phyloP scores from a whole-genome alignment of 2,888 invertebrate species.

The Eupithecia centaureata region DNA sequence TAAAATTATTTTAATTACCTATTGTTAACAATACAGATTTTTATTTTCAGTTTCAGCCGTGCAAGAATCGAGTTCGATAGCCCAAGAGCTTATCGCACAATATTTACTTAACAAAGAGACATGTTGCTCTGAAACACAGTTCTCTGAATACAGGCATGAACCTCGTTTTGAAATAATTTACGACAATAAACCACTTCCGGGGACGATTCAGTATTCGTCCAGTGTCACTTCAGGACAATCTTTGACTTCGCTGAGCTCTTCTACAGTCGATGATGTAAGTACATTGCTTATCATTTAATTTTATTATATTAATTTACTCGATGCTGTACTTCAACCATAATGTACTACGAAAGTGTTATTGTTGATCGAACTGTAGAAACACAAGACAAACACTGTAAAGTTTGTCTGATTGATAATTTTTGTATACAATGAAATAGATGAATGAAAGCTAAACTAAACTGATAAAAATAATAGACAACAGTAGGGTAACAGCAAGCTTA shows the following conservation, averaged over 20 bases:
- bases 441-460: too few species aligned
- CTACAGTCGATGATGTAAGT: neutral
- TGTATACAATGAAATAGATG: too few species aligned
- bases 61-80: neutral
- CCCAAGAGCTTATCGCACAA: neutral
- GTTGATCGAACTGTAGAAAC: too few species aligned
- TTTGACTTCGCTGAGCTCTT: neutral
- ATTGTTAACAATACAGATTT: neutral
- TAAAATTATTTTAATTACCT: too few species aligned
- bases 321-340: too few species aligned
- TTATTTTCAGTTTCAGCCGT: neutral
- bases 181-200: neutral
- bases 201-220: neutral
- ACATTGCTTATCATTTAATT: too few species aligned
- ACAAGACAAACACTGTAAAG: too few species aligned
- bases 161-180: neutral
- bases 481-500: too few species aligned
- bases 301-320: too few species aligned
- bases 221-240: neutral
- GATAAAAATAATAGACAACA: too few species aligned
- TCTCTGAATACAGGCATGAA: neutral
- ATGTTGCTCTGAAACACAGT: neutral
- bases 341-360: too few species aligned
- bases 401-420: too few species aligned
- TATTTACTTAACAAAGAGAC: neutral